Base-by-base conservation (phyloP, 2,888 invertebrate genomes). In the Epistrophe grossulariae region DNA sequence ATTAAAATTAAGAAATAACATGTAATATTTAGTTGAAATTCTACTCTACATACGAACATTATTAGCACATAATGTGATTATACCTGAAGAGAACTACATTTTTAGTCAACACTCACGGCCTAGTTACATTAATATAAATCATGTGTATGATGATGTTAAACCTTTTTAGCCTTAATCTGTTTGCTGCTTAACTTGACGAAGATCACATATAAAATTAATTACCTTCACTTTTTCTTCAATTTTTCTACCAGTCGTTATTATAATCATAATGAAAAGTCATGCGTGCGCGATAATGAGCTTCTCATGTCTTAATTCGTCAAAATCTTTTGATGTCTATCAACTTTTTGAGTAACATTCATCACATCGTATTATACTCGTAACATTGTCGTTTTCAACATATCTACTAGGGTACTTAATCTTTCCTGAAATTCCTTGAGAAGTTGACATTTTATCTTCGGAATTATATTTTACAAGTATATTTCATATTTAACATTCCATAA, bases 231-330 rank as follows among this genome's bases (percentile, higher is more conserved):
- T 38, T 70, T 52, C 38, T 70, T 35, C 68, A 24, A 52, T 70
- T 70, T 70, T 40, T 70, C 52, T 13, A 38, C 0, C 38, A 15
- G 38, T 52, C 38, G n/a, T n/a, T n/a, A 15, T 24, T 52, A 38
- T 19, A 38, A 38, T 6, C 31, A 59, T 17, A 60, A 62, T 5
- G 1, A 8, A 43, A 24, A 77, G 70, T n/a, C 19, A 52, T 74
- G 85, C 70, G 81, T 78, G 81, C 48, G 28, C 2, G 48, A 60
- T 85, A 74, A 85, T 73, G 78, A 81, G 78, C 77, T 62, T 85
- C 77, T 52, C 85, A 85, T 85, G 85, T 81, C 81, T 70, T 15
- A 62, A 66, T 73, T 62, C 78, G 55, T 85, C 78, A 81, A 64
- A 50, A 57, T 24, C 24, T 57, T 19, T 57, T 48, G 78, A 74